Conservation (phyloP, 2,888 invertebrate genomes). For the Apamea epomidion region DNA sequence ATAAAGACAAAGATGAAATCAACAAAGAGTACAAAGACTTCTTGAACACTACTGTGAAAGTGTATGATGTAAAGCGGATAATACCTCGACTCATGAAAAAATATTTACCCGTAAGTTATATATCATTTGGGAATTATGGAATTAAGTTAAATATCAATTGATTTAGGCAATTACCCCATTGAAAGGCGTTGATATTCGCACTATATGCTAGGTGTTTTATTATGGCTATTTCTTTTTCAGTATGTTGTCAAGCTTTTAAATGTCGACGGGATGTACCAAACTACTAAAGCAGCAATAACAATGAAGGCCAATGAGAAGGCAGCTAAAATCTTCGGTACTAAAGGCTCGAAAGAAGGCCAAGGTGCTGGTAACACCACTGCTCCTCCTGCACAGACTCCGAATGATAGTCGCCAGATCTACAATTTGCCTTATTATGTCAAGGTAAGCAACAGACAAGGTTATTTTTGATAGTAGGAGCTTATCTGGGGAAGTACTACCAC, state of each 20-base stretch:
- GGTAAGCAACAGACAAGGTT: conserved; percentile 62
- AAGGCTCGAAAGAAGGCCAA: background rate
- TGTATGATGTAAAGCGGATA: conserved; percentile 47
- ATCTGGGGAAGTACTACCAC: background rate
- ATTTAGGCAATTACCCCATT: background rate
- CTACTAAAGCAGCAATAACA: conserved; percentile 39
- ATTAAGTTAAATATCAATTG: conserved; percentile 63
- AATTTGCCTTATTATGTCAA: conserved; percentile 72
- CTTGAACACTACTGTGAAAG: conserved; percentile 36
- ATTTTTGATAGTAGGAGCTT: background rate
- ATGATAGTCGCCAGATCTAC: conserved; percentile 19
- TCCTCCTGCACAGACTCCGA: background rate
- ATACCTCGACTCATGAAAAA: conserved; percentile 73
- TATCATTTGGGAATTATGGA: background rate
- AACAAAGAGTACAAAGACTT: conserved; percentile 34
- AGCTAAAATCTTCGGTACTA: background rate
- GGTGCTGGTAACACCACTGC: background rate
- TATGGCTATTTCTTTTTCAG: conserved; percentile 56
- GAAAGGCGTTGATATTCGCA: background rate
- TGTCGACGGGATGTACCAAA: conserved; percentile 53
- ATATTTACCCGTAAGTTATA: conserved; percentile 73
- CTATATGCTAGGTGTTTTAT: background rate
- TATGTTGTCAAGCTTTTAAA: conserved; percentile 63
- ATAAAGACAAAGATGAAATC: background rate
- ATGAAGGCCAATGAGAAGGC: conserved; percentile 35